Evolutionary conservation across 1,140 invertebrate genomes (phyloP).

Genomic region (Brachionus calyciflorus): DNA sequence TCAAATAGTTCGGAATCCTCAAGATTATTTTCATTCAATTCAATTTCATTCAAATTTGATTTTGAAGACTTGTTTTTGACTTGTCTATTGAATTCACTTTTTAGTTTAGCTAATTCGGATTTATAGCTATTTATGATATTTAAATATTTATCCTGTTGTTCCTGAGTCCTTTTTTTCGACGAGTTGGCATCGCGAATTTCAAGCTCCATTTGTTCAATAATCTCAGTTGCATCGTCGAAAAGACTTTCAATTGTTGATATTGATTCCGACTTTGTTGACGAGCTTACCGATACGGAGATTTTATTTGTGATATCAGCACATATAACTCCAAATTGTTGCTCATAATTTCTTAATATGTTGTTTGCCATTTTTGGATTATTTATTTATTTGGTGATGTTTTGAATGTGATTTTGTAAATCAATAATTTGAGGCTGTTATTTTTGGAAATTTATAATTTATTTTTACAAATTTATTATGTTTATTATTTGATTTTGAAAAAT

Average conservation of each 20-base stretch:
- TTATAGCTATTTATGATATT: conserved; percentile 43
- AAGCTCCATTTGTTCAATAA: conserved; percentile 42
- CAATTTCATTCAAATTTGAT: neutral
- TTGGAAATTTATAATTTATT: too few relatives aligned
- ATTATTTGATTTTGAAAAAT: neutral
- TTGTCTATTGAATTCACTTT: conserved; percentile 25
- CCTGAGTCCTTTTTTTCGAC: conserved; percentile 22
- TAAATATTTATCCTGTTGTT: conserved; percentile 33
- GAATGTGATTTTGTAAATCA: neutral
- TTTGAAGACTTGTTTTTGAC: conserved; percentile 17
- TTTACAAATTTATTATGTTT: neutral
- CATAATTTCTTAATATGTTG: conserved; percentile 37
- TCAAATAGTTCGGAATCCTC: conserved; percentile 41
- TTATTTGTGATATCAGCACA: conserved; percentile 43
- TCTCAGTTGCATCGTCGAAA: conserved; percentile 32
- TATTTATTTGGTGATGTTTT: neutral
- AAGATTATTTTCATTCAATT: neutral
- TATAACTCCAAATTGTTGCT: conserved; percentile 43
- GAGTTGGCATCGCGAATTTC: conserved; percentile 31
- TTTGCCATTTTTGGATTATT: neutral
- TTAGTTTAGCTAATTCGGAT: conserved; percentile 6
- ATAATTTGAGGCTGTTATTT: too few relatives aligned
- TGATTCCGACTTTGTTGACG: neutral
- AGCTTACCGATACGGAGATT: conserved; percentile 16
- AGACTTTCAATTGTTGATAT: conserved; percentile 2